These are phyloP conservation scores for Hemitrygon akajei DNA, from an alignment of 2,797 vertebrate species.

Conservation along the genomic window DNA sequence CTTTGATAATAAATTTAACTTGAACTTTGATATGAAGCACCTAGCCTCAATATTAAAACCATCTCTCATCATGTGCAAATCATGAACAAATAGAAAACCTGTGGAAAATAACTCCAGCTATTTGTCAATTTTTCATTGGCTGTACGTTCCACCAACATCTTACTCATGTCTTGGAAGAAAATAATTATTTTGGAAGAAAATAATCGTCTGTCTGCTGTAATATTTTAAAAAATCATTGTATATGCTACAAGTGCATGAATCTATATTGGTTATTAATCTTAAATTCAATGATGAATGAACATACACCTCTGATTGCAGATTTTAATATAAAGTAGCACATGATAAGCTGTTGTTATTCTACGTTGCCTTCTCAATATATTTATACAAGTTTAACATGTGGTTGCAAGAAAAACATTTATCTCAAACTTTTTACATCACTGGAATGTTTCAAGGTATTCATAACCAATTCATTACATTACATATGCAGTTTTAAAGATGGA, in stretches of 20 bases:
- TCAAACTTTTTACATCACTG: neutral
- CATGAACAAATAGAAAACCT: neutral
- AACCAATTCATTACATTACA: neutral
- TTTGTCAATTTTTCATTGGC: neutral
- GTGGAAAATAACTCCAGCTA: neutral
- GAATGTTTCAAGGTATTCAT: neutral
- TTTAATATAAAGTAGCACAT: neutral
- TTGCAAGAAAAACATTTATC: neutral
- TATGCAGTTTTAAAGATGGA: neutral
- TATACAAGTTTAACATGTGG: neutral
- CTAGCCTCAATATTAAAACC: neutral
- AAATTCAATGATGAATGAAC: neutral
- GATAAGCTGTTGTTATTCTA: neutral
- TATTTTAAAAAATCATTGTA: too few species aligned
- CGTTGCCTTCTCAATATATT: neutral
- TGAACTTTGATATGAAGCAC: neutral
- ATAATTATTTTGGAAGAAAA: neutral
- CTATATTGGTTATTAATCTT: neutral
- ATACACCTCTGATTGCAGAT: neutral
- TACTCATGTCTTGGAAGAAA: too few species aligned
- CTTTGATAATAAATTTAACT: too few species aligned
- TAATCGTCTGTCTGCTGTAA: neutral
- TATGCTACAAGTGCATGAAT: neutral
- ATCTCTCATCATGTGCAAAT: neutral
- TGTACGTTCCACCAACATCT: neutral